Evolutionary conservation across 1,140 invertebrate genomes (phyloP).

Genomic region (Oscheius sp.): DNA sequence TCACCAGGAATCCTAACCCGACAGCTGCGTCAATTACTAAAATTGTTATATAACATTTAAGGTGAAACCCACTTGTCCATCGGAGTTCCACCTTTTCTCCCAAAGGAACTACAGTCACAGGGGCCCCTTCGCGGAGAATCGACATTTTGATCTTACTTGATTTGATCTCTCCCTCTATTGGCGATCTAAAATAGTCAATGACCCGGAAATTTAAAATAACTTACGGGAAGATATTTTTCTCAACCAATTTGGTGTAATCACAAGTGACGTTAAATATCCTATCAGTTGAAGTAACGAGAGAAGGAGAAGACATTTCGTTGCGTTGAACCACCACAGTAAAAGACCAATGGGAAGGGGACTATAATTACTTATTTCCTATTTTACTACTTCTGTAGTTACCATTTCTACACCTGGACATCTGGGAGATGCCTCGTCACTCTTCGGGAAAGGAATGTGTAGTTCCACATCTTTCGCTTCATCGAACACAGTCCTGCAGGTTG

Average conservation of each 20-base stretch:
- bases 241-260: conserved; percentile 49
- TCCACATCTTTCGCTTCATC: conserved; percentile 33
- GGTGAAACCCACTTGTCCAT: conserved; percentile 45
- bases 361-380: conserved; percentile 28
- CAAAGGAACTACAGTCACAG: conserved; percentile 53
- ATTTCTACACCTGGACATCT: conserved; percentile 50
- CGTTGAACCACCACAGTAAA: conserved; percentile 53
- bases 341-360: conserved; percentile 48
- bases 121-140: conserved; percentile 45
- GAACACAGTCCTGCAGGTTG: conserved; percentile 45
- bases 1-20: conserved; percentile 51
- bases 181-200: neutral
- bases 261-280: conserved; percentile 58
- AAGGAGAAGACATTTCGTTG: conserved; percentile 49
- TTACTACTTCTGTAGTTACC: conserved; percentile 8
- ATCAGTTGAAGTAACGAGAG: conserved; percentile 49
- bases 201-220: conserved; percentile 23
- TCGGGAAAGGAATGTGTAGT: conserved; percentile 52
- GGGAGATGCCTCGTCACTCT: conserved; percentile 44
- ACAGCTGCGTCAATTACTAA: conserved; percentile 22
- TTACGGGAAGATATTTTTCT: conserved; percentile 15
- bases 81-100: conserved; percentile 56
- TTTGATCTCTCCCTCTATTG: conserved; percentile 27
- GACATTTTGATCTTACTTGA: conserved; percentile 49
- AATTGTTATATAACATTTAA: neutral